Evolutionary conservation across 2,888 invertebrate genomes (phyloP), one percentile per base, ranked within the genome.

Genomic region (Platycnemis pennipes): DNA sequence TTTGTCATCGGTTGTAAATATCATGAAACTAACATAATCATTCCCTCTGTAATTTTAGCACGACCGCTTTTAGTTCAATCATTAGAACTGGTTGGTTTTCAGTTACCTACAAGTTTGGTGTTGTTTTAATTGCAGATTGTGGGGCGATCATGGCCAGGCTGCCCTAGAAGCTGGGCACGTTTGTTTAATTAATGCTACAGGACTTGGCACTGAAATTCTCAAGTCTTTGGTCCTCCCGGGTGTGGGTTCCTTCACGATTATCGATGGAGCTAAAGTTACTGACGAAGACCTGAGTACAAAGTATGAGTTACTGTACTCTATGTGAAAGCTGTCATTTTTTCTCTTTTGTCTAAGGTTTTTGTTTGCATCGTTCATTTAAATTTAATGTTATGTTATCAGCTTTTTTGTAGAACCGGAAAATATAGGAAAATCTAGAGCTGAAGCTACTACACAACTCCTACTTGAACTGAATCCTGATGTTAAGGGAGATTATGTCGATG

Each of bases 81-180:
- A 53, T 16, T 53, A 53, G 53, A 53, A 19, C 11, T 53, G 19
- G 53, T 53, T 53, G 53, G 53, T 53, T 13, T 53, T 53, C n/a
- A 19, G 8, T 53, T 53, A 53, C 2, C n/a, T n/a, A n/a, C n/a
- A n/a, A 63, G 63, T 1, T n/a, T 26, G 1, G 22, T 16, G 8
- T 26, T 63, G 42, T 16, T 69, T 94, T 94, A 77, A 94, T 95
- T 95, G 2, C 95, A 98, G 99, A 96, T 97, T 99, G 95, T 99
- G 99, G 99, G 99, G 99, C 95, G 99, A 99, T 96, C 99, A 99
- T 96, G 99, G 99, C 0, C 99, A 99, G 97, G 96, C 97, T 95
- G 97, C 98, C 5, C 97, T 99, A 94, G 99, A 99, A 97, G 97
- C 97, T 95, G 98, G 99, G 31, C 98, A 98, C 96, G 98, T 99